Evolutionary conservation across 2,888 invertebrate genomes (phyloP).

Genomic region (Limnephilus rhombicus): DNA sequence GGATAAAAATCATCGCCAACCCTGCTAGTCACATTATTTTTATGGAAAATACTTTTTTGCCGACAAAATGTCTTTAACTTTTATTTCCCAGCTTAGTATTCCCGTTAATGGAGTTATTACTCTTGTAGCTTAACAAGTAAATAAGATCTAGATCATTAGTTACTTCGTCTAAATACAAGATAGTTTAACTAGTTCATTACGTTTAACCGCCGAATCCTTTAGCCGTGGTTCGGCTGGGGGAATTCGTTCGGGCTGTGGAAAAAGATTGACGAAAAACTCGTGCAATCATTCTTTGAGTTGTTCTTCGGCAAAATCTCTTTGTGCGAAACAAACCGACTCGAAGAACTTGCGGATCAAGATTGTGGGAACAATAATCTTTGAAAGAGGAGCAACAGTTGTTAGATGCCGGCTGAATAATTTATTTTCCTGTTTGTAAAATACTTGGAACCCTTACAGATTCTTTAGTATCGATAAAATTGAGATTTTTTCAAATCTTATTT

Average conservation of each 20-base stretch:
- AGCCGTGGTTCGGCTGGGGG: not conserved
- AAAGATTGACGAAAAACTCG: conserved; percentile 41
- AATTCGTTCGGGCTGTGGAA: conserved; percentile 7
- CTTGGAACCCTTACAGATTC: not conserved
- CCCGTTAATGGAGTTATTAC: conserved; percentile 11
- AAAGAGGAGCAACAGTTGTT: conserved; percentile 26
- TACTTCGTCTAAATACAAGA: not conserved
- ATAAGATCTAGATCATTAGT: conserved; percentile 29
- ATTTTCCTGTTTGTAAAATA: not conserved
- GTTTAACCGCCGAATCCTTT: not conserved
- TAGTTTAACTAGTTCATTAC: conserved; percentile 20
- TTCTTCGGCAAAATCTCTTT: conserved; percentile 37
- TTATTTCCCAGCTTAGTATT: conserved; percentile 7
- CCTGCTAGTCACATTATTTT: not conserved
- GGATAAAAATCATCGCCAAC: not conserved
- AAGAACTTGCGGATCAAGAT: conserved; percentile 33
- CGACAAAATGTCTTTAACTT: not conserved
- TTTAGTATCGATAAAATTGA: not conserved
- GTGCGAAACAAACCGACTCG: conserved; percentile 33
- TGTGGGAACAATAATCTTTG: conserved; percentile 27
- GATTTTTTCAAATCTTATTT: not conserved
- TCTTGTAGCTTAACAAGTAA: conserved; percentile 22
- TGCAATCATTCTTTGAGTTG: conserved; percentile 35
- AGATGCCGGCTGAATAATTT: not conserved
- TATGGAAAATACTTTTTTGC: not conserved